Conservation (phyloP, 2,113 vertebrate species). For the Ptychochromis oligacanthus region DNA sequence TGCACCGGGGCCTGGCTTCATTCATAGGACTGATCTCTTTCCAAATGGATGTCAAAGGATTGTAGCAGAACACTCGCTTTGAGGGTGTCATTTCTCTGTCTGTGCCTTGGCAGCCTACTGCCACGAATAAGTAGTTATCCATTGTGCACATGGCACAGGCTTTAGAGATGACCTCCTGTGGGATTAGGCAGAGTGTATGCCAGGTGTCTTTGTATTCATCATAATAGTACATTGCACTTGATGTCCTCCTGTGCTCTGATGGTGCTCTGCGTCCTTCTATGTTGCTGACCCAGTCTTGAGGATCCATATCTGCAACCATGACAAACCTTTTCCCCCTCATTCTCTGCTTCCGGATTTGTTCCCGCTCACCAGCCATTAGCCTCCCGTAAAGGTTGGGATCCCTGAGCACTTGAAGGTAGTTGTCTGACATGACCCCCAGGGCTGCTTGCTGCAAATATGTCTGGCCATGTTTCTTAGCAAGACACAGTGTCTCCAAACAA, state of each 20-base stretch:
- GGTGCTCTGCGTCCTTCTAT: conserved; percentile 7
- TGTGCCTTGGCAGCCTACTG: conserved; percentile 83
- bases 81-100: conserved; percentile 79
- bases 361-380: conserved; percentile 84
- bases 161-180: conserved; percentile 83
- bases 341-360: conserved; percentile 83
- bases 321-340: conserved; percentile 79
- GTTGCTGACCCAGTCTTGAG: conserved; percentile 67
- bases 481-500: conserved; percentile 83
- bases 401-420: conserved; percentile 90
- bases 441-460: conserved; percentile 77
- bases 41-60: conserved; percentile 90
- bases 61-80: conserved; percentile 91
- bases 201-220: conserved; percentile 83
- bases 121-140: conserved; percentile 95
- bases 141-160: conserved; percentile 88
- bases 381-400: conserved; percentile 82
- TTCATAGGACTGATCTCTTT: conserved; percentile 89
- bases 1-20: conserved; percentile 90
- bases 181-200: conserved; percentile 82
- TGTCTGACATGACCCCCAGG: conserved; percentile 89
- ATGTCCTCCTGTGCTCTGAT: conserved; percentile 44
- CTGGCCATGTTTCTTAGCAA: conserved; percentile 83
- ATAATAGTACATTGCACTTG: conserved; percentile 86
- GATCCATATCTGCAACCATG: conserved; percentile 84